A percentile compares a stretch with the other conserved stretches of the same genome.
phyloP scores from a whole-genome alignment of 2,888 invertebrate genomes.

The Drosophila rellima region DNA sequence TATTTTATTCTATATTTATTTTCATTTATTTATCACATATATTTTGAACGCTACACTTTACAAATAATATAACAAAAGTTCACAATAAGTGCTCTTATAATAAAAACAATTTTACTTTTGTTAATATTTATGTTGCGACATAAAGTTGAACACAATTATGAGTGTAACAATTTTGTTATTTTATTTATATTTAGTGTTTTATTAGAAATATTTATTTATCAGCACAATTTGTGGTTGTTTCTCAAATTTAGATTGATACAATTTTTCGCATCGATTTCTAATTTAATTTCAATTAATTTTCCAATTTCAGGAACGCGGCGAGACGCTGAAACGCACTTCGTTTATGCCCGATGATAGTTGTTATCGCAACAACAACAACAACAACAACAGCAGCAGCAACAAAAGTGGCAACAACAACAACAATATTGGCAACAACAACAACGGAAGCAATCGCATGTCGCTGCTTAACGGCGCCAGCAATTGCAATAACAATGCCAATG shows the following conservation, averaged over 20 bases:
- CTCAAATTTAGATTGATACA: not conserved
- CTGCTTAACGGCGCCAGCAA: conserved; percentile 48
- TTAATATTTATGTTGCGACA: too few species aligned
- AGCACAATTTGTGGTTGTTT: too few species aligned
- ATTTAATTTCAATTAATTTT: not conserved
- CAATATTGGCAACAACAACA: conserved; percentile 47
- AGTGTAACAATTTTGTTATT: too few species aligned
- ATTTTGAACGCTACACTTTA: too few species aligned
- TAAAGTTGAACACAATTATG: too few species aligned
- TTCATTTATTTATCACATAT: too few species aligned
- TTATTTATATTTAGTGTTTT: too few species aligned
- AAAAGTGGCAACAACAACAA: conserved; percentile 19
- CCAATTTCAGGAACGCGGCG: conserved; percentile 82
- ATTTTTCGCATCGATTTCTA: conserved; percentile 12
- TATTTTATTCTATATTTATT: too few species aligned
- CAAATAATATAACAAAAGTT: too few species aligned
- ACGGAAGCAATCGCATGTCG: conserved; percentile 57
- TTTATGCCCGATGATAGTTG: conserved; percentile 85
- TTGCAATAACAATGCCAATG: conserved; percentile 33
- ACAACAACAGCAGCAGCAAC: conserved; percentile 43
- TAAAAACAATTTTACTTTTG: too few species aligned
- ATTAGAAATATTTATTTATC: not conserved
- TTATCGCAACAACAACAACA: conserved; percentile 77
- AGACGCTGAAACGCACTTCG: conserved; percentile 83
- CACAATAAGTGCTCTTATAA: too few species aligned